These are phyloP conservation scores for Dolichotis patagonum DNA, from an alignment of 2,113 vertebrate species.

Conservation along the genomic window DNA sequence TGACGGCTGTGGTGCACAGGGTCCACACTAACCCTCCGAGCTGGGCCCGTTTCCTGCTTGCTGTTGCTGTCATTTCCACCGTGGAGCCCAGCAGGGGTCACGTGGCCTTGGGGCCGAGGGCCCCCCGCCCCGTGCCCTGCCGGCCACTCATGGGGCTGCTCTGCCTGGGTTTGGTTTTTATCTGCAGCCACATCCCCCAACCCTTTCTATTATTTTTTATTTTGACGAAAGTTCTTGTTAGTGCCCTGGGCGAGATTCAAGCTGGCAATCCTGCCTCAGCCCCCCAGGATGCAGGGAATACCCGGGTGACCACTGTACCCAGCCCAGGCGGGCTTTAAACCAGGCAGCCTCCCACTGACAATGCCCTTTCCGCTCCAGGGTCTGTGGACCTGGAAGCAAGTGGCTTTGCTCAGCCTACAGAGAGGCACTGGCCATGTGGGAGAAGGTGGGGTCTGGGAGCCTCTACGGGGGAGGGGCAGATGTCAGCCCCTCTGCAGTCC, in stretches of 20 bases:
- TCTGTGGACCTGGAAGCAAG: background rate
- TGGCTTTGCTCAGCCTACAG: background rate
- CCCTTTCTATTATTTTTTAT: background rate
- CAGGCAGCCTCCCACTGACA: no score
- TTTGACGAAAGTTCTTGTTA: background rate
- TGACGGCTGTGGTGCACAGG: no score
- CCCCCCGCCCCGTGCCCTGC: no score
- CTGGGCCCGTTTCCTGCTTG: background rate
- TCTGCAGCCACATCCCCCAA: background rate
- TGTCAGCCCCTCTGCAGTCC: background rate
- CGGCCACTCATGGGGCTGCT: background rate
- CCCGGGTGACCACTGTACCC: background rate
- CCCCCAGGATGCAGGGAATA: background rate
- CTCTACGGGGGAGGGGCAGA: background rate
- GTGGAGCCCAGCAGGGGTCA: background rate
- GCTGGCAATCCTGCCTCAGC: background rate
- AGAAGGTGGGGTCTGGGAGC: fast-evolving
- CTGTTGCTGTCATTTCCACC: background rate
- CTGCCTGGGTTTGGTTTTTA: background rate
- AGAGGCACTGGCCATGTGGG: fast-evolving
- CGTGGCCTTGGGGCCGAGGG: fast-evolving
- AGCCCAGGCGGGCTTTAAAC: background rate
- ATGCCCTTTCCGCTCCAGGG: background rate
- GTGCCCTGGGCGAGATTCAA: background rate
- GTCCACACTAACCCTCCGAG: no score